These are phyloP conservation scores for Callorhinus ursinus DNA, from an alignment of 2,113 vertebrate species.

Conservation along the genomic window DNA sequence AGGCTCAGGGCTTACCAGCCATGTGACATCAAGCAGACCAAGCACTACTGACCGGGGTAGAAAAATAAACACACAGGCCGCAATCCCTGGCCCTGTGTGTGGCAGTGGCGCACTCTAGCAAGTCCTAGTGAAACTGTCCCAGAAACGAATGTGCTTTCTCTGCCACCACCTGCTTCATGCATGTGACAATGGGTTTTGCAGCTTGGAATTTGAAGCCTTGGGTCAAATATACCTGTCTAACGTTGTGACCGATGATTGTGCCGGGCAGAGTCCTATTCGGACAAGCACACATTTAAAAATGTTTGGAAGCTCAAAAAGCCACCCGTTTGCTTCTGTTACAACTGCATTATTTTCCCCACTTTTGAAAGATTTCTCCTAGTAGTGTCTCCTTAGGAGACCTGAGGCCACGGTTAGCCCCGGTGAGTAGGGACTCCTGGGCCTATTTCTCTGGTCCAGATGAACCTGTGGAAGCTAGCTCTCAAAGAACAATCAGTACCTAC, in stretches of 20 bases:
- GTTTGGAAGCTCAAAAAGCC: conserved; percentile 30
- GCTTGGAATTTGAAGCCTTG: background rate
- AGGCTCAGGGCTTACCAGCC: background rate
- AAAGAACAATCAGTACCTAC: background rate
- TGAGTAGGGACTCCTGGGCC: background rate
- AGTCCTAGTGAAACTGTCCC: conserved; percentile 66
- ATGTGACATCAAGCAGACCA: conserved; percentile 29
- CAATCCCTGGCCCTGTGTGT: background rate
- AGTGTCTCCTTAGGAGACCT: background rate
- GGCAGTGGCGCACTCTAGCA: background rate
- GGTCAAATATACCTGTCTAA: background rate
- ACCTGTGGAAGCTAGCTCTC: background rate
- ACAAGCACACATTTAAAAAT: background rate
- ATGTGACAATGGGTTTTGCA: background rate
- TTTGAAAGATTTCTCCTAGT: background rate
- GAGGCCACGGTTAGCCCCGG: background rate
- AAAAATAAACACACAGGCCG: conserved; percentile 49
- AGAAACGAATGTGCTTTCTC: conserved; percentile 57
- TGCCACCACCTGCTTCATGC: background rate
- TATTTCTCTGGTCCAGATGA: background rate
- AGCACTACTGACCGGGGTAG: conserved; percentile 41
- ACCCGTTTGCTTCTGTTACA: background rate
- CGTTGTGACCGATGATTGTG: too few species aligned
- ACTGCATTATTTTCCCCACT: background rate
- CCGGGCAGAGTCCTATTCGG: background rate